Conservation (phyloP, 2,888 invertebrate species). For the Pristionchus maxplancki region DNA sequence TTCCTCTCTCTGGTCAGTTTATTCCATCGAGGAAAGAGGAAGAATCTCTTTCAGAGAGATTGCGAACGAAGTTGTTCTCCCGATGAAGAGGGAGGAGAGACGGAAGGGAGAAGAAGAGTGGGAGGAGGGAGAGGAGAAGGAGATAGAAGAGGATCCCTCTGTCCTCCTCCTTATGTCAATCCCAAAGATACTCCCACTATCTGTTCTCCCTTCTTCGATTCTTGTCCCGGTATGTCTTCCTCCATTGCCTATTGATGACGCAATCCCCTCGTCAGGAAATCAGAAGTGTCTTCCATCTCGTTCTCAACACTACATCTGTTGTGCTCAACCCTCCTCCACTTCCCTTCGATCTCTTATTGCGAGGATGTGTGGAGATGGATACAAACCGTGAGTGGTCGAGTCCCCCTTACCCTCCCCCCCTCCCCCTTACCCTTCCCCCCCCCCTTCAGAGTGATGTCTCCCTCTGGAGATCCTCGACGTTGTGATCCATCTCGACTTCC, state of each 20-base stretch:
- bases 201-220: constrained; percentile 61
- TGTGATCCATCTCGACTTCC: constrained; percentile 60
- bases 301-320: constrained; percentile 48
- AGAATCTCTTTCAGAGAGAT: background rate
- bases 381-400: constrained; percentile 40
- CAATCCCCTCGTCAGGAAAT: constrained; percentile 32
- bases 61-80: constrained; percentile 23
- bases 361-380: constrained; percentile 52
- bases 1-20: constrained; percentile 52
- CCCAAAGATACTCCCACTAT: constrained; percentile 66
- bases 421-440: background rate
- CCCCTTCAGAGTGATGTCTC: constrained; percentile 58
- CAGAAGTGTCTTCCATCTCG: constrained; percentile 50
- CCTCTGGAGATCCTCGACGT: constrained; percentile 63
- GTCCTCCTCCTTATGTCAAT: constrained; percentile 65
- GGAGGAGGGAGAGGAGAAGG: constrained; percentile 1
- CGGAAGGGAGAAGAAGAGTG: background rate
- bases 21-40: background rate
- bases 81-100: constrained; percentile 15
- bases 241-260: background rate
- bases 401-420: background rate
- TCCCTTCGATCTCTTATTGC: constrained; percentile 52
- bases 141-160: constrained; percentile 50
- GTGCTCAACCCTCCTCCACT: constrained; percentile 49
- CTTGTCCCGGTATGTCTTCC: constrained; percentile 58